These are phyloP conservation scores for Pachliopta kotzebuea DNA, from an alignment of 2,888 invertebrate genomes.

Conservation along the genomic window DNA sequence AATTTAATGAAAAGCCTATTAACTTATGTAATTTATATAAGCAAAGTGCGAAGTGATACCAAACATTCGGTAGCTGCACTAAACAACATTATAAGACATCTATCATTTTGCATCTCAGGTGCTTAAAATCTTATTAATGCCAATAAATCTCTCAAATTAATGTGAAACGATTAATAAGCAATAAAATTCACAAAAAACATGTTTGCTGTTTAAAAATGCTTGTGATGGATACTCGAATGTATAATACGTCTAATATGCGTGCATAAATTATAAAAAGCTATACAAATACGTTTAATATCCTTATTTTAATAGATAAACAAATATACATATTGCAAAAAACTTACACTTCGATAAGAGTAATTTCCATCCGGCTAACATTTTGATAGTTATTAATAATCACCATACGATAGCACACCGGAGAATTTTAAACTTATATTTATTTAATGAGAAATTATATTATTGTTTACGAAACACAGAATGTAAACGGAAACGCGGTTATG, in stretches of 20 bases:
- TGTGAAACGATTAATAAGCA: background rate
- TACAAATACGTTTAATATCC: background rate
- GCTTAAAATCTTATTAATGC: background rate
- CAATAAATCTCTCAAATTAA: background rate
- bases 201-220: background rate
- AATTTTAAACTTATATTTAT: slow-evolving; percentile 1
- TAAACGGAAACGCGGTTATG: slow-evolving; percentile 33
- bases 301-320: background rate
- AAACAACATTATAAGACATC: background rate
- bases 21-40: too few species aligned
- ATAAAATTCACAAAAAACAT: background rate
- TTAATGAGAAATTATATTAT: background rate
- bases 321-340: slow-evolving; percentile 39
- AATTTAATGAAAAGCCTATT: too few species aligned
- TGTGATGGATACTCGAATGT: background rate
- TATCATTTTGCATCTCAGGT: background rate
- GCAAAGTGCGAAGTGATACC: background rate
- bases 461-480: slow-evolving; percentile 26
- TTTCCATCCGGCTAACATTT: slow-evolving; percentile 73
- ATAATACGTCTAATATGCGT: background rate
- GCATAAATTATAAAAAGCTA: background rate
- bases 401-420: slow-evolving; percentile 21
- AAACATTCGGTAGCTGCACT: background rate
- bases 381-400: slow-evolving; percentile 32
- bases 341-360: slow-evolving; percentile 69